Evolutionary conservation across 2,113 vertebrate species (phyloP), one percentile per base, ranked within the genome.

Genomic region (Nerophis ophidion): DNA sequence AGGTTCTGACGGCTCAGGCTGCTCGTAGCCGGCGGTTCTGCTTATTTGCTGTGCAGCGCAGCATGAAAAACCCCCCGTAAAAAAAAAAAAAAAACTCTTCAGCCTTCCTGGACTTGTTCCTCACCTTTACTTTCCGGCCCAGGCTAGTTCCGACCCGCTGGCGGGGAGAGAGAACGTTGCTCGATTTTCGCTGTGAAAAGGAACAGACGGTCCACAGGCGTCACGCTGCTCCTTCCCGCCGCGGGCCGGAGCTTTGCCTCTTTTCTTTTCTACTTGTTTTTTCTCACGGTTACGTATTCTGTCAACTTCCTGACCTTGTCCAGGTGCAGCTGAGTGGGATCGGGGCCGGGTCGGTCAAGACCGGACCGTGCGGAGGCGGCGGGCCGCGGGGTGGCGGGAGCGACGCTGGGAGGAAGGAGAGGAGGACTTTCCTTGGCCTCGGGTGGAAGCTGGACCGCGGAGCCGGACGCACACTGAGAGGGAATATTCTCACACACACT

Each of bases 381-480:
- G 73, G 70, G 74, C 72, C 57, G 65, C 64, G 76, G 34, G 17
- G 16, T n/a, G 71, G 79, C 71, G 73, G 63, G 81, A 77, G 68
- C 68, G 66, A 68, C 45, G 70, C 70, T 77, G 82, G 38, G 73
- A 71, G 42, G 57, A 61, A 36, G 51, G 51, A 8, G 40, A 54
- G 54, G 56, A 33, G 82, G 84, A 84, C 82, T 79, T 83, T 84
- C 84, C 82, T 84, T 80, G 74, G 81, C 81, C 75, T 78, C 73
- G 73, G 81, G 83, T 76, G 77, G 75, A 80, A 63, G 14, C 63
- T 1, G 58, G 66, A 79, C 77, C 70, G 80, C 74, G 70, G 77
- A 74, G 72, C 80, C 59, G 69, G 66, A 74, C 66, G 2, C 79
- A 77, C 74, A 57, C 78, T 74, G 77, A 48, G 78, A 78, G 68